A percentile compares a stretch with the other conserved stretches of the same genome.
Evolutionary conservation across 2,113 vertebrate species (phyloP).

Genomic region (Colinus virginianus): DNA sequence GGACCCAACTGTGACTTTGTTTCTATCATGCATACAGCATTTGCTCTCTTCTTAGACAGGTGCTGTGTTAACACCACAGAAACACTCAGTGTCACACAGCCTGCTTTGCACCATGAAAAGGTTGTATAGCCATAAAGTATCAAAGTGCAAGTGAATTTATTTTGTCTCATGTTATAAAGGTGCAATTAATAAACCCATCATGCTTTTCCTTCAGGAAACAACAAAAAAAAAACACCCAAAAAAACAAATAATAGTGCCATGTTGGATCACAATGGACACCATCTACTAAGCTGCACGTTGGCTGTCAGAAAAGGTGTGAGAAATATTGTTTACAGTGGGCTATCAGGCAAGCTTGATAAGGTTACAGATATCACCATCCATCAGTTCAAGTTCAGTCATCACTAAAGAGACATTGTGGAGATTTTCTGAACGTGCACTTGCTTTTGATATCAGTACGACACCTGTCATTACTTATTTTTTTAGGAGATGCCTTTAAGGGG

Average conservation of each 20-base stretch:
- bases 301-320: conserved; percentile 72
- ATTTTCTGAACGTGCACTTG: conserved; percentile 6
- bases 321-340: conserved; percentile 73
- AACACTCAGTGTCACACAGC: background rate
- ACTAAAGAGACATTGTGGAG: conserved; percentile 53
- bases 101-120: background rate
- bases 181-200: conserved; percentile 55
- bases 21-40: background rate
- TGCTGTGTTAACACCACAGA: background rate
- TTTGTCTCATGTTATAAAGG: conserved; percentile 37
- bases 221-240: too few relatives aligned
- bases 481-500: conserved; percentile 55
- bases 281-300: conserved; percentile 60
- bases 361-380: conserved; percentile 68
- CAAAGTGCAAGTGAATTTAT: conserved; percentile 36
- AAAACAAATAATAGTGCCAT: background rate
- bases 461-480: conserved; percentile 64
- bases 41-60: background rate
- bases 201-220: conserved; percentile 60
- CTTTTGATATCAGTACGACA: conserved; percentile 59
- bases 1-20: background rate
- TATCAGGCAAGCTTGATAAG: conserved; percentile 68
- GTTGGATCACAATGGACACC: conserved; percentile 68
- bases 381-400: conserved; percentile 56
- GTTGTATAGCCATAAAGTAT: conserved; percentile 12